Base-by-base conservation (phyloP, 2,888 invertebrate species). In the Lomographa bimaculata region DNA sequence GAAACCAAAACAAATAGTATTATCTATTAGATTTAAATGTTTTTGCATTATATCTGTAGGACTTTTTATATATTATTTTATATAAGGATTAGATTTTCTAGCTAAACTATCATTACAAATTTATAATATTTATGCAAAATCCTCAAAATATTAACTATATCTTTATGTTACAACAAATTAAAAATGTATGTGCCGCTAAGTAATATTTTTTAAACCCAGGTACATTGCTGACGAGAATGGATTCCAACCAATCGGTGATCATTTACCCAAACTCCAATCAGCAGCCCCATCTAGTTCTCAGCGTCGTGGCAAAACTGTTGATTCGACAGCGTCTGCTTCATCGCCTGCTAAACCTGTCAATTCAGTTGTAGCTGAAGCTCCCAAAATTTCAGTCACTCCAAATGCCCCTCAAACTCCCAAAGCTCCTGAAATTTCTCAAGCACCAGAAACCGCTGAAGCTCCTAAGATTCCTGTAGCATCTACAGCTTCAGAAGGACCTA, bases 151-250 rank as follows among this genome's bases (percentile, higher is more conserved):
- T n/a, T n/a, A n/a, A n/a, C n/a, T n/a, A n/a, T n/a, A n/a, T n/a
- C n/a, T n/a, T n/a, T n/a, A n/a, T n/a, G n/a, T n/a, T n/a, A n/a
- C n/a, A n/a, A n/a, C n/a, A n/a, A n/a, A n/a, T n/a, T n/a, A n/a
- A n/a, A n/a, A n/a, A n/a, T n/a, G n/a, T n/a, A n/a, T n/a, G n/a
- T n/a, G n/a, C n/a, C n/a, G n/a, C n/a, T n/a, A n/a, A n/a, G n/a
- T n/a, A n/a, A n/a, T n/a, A n/a, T n/a, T n/a, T 32, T 23, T 37
- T 42, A 17, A 21, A 7, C 46, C 42, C 60, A 92, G 91, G 43
- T 94, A 94, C 57, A 90, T 92, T 33, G 94, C 94, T 47, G 94
- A 94, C 64, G 94, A 94, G 71, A 93, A 94, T 63, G 93, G 93
- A 11, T 94, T 93, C 75, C 92, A 91, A 59, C 93, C 93, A 0